These are phyloP conservation scores for Argyrosomus japonicus DNA, from an alignment of 2,113 vertebrate species.

Conservation along the genomic window DNA sequence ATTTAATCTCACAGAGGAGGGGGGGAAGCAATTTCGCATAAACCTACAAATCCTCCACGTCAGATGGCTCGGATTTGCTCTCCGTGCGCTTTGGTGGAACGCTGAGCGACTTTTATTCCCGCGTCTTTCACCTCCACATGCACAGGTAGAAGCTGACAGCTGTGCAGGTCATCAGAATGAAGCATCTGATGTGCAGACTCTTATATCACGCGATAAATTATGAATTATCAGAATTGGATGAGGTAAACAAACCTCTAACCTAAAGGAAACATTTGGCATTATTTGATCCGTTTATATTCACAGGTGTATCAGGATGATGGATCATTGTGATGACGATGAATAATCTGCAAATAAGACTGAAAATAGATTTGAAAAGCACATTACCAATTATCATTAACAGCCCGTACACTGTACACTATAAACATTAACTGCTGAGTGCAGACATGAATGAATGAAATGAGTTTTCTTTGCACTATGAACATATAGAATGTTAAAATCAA, in stretches of 20 bases:
- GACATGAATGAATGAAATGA: too few species aligned
- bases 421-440: too few species aligned
- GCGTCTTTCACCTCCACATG: neutral
- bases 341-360: neutral
- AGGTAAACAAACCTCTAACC: neutral
- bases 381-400: constrained; percentile 21
- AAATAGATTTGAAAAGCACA: neutral
- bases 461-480: too few species aligned
- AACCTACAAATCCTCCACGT: constrained; percentile 92
- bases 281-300: neutral
- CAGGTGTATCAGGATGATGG: neutral
- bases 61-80: constrained; percentile 87
- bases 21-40: constrained; percentile 86
- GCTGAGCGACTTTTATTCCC: neutral
- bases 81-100: constrained; percentile 5
- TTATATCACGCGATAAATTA: neutral
- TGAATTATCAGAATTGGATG: neutral
- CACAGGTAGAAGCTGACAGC: constrained; percentile 2
- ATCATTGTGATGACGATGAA: neutral
- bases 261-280: neutral
- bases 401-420: neutral
- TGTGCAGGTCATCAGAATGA: neutral
- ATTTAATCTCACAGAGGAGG: constrained; percentile 89
- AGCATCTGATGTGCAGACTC: neutral
- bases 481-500: too few species aligned